A percentile compares a stretch with the other conserved stretches of the same genome.
These are phyloP conservation scores for Sycophaga agraensis DNA, from an alignment of 1,140 invertebrate species.

Conservation along the genomic window DNA sequence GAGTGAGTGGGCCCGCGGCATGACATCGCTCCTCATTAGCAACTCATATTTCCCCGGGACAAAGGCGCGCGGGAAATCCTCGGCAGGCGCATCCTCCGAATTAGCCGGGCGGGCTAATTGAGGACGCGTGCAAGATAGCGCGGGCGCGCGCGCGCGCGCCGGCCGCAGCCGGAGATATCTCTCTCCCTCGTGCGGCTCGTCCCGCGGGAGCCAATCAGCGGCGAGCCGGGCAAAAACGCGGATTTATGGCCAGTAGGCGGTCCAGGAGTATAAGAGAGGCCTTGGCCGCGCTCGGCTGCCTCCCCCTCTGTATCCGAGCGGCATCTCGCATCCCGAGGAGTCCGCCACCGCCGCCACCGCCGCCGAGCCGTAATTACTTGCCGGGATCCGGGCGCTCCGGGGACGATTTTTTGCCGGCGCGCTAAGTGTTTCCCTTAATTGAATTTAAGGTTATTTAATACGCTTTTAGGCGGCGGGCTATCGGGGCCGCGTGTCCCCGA, in stretches of 20 bases:
- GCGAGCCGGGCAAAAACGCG: conserved; percentile 39
- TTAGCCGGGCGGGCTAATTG: conserved; percentile 41
- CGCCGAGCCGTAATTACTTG: conserved; percentile 48
- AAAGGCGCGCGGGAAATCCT: conserved; percentile 1
- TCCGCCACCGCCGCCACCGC: no score
- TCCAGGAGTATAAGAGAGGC: conserved; percentile 28
- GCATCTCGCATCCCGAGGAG: not conserved
- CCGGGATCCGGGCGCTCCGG: conserved; percentile 38
- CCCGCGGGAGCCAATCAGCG: conserved; percentile 45
- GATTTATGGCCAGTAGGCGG: conserved; percentile 50
- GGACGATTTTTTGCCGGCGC: conserved; percentile 41
- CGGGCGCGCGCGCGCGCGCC: not conserved
- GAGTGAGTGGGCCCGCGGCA: no score
- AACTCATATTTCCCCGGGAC: conserved; percentile 1
- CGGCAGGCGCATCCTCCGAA: conserved; percentile 19
- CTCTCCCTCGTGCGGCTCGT: conserved; percentile 29
- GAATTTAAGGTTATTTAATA: conserved; percentile 57
- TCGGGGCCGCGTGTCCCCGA: no score
- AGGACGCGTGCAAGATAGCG: conserved; percentile 33
- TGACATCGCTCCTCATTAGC: conserved; percentile 5
- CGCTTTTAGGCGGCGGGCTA: conserved; percentile 38
- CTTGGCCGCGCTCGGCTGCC: conserved; percentile 19
- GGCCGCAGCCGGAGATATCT: not conserved
- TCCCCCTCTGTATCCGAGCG: not conserved
- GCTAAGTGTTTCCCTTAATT: conserved; percentile 52